Conservation (phyloP, 2,888 invertebrate genomes). For the Apotomis capreana region DNA sequence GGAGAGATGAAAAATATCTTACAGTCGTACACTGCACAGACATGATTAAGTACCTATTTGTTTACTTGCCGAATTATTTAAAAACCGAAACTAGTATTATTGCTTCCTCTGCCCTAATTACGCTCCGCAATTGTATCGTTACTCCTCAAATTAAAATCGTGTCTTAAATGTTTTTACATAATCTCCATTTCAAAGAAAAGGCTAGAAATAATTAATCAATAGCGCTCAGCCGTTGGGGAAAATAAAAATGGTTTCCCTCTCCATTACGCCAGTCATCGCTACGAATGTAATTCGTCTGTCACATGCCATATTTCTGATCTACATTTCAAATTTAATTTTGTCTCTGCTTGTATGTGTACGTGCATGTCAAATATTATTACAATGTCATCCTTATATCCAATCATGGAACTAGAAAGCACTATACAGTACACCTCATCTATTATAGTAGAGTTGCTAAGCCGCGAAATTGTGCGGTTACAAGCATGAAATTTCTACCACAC, state of each 20-base stretch:
- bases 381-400: too few species aligned
- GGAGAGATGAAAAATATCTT: too few species aligned
- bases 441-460: too few species aligned
- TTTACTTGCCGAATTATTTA: too few species aligned
- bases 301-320: conserved; percentile 6
- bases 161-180: conserved; percentile 10
- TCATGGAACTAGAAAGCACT: too few species aligned
- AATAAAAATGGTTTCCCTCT: conserved; percentile 1
- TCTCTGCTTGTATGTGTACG: not conserved
- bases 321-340: conserved; percentile 3
- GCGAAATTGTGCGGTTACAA: too few species aligned
- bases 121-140: not conserved
- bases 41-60: too few species aligned
- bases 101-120: not conserved
- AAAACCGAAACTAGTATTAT: too few species aligned
- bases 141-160: conserved; percentile 13
- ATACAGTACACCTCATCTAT: too few species aligned
- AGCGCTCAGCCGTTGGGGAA: conserved; percentile 1
- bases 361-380: too few species aligned
- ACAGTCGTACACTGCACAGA: too few species aligned
- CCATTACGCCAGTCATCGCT: conserved; percentile 4
- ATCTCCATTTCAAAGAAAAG: not conserved
- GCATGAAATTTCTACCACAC: too few species aligned
- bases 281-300: not conserved
- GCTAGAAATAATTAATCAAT: conserved; percentile 23